Evolutionary conservation across 2,888 invertebrate genomes (phyloP), one percentile per base, ranked within the genome.

Genomic region (Microctonus brassicae): DNA sequence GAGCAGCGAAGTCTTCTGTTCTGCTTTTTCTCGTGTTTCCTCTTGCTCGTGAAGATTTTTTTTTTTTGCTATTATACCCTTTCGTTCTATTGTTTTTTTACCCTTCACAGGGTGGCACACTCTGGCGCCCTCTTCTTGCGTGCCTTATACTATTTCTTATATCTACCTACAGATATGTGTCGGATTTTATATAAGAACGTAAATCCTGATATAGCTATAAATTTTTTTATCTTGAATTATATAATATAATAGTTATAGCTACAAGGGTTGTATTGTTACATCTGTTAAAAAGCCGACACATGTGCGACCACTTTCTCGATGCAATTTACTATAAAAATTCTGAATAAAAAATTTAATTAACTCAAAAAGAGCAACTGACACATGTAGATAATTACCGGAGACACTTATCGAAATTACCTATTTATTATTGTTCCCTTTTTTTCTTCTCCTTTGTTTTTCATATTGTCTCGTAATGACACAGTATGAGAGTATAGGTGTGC

Each of bases 201-300:
- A 82, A 83, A 83, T 83, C 82, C 82, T 77, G 75, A 72, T 77
- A 77, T 79, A 79, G 80, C n/a, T 81, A 80, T 83, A 81, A 83
- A 84, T 84, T 83, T 79, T 77, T 81, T 81, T 83, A 83, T 81
- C 81, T 78, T 76, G 60, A 68, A 60, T 60, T 34, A 60, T 61
- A 68, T 60, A 68, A 55, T 55, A 10, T n/a, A n/a, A n/a, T n/a
- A n/a, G n/a, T n/a, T n/a, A n/a, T n/a, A n/a, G n/a, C 24, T 24
- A 7, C 26, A 55, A 26, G 26, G 4, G 24, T 10, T 26, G 24
- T 24, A 24, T 26, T 17, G 47, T 33, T 58, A 58, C 34, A 13
- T 29, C 60, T 55, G n/a, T n/a, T 24, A 55, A 24, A 24, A 7
- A 9, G 10, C 55, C 55, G 13, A 26, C 55, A 55, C 11, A 22